Evolutionary conservation across 2,113 vertebrate genomes (phyloP).

Genomic region (Cebidichthys violaceus): DNA sequence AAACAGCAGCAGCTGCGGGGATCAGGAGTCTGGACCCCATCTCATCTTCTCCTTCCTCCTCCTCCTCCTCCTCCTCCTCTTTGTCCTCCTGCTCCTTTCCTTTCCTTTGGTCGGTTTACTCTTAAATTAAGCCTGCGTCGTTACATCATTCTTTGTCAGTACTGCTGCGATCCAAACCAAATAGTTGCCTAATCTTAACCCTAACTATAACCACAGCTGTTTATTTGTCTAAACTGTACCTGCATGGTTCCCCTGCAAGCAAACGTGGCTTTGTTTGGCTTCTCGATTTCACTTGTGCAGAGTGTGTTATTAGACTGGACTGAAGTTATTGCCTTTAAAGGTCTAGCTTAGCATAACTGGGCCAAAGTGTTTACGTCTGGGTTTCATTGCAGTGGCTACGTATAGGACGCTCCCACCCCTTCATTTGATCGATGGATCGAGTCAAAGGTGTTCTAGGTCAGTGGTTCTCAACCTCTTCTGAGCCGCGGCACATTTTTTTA

Average conservation of each 20-base stretch:
- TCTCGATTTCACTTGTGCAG: constrained; percentile 1
- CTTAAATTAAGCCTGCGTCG: background rate
- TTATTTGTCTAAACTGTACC: constrained; percentile 1
- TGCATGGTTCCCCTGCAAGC: constrained; percentile 7
- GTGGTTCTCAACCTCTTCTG: no score
- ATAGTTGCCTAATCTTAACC: constrained; percentile 15
- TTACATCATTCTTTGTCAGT: constrained; percentile 14
- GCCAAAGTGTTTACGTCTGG: constrained; percentile 37
- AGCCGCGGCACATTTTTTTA: no score
- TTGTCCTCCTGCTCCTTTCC: background rate
- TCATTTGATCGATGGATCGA: constrained; percentile 12
- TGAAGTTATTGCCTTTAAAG: background rate
- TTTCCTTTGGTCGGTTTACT: constrained; percentile 3
- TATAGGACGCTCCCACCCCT: constrained; percentile 30
- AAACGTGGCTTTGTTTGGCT: constrained; percentile 2
- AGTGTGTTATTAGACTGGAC: constrained; percentile 8
- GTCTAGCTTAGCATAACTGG: constrained; percentile 10
- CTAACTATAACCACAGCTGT: constrained; percentile 6
- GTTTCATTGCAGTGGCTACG: constrained; percentile 37
- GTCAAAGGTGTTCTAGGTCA: background rate
- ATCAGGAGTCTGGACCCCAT: constrained; percentile 65
- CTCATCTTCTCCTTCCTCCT: constrained; percentile 25
- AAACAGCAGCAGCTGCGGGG: constrained; percentile 78
- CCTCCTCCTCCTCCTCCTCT: background rate
- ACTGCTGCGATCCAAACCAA: constrained; percentile 11